Evolutionary conservation across 2,113 vertebrate species (phyloP).

Genomic region (Cavia aperea): DNA sequence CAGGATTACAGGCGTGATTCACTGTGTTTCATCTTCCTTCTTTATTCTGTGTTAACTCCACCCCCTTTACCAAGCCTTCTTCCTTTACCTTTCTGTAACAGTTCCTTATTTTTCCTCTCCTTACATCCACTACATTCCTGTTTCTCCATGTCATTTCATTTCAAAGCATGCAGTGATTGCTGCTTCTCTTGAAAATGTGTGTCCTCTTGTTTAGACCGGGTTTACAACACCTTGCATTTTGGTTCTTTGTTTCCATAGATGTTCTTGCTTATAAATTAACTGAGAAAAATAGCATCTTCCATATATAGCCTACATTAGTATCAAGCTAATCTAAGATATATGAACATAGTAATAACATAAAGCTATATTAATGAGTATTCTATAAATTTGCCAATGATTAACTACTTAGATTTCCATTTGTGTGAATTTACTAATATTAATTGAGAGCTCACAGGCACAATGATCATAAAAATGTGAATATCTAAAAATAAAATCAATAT

Average conservation of each 20-base stretch:
- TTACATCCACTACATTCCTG: not conserved
- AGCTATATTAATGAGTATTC: not conserved
- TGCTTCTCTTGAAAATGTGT: not conserved
- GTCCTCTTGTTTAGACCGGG: not conserved
- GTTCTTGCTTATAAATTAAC: not conserved
- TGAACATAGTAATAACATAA: not conserved
- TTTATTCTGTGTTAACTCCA: not conserved
- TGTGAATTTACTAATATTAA: not conserved
- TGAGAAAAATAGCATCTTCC: not conserved
- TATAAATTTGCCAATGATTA: not conserved
- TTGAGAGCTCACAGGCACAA: not conserved
- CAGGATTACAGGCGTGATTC: not conserved
- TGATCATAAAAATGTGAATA: not conserved
- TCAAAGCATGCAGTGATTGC: fast-evolving
- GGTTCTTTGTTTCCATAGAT: not conserved
- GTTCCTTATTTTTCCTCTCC: not conserved
- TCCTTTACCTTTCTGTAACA: not conserved
- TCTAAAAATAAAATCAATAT: not conserved
- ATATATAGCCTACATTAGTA: not conserved
- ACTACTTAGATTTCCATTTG: not conserved
- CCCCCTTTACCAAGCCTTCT: not conserved
- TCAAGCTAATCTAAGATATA: not conserved
- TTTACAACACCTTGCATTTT: not conserved
- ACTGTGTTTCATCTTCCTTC: not conserved
- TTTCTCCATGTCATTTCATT: not conserved